A percentile compares a stretch with the other conserved stretches of the same genome.
Conservation (phyloP, 2,888 invertebrate genomes). For the Boloria selene region DNA sequence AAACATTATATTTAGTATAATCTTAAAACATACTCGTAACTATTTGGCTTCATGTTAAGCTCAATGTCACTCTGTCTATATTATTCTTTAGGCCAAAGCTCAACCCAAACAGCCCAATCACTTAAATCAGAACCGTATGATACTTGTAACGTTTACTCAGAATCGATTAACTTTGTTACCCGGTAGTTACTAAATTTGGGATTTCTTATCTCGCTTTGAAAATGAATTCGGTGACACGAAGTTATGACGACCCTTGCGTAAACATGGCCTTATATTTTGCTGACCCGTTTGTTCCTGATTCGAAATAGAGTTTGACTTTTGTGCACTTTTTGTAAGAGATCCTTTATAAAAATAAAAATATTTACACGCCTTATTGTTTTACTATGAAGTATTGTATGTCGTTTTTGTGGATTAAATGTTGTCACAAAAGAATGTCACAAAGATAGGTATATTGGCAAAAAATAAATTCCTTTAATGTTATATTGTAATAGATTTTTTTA, state of each 20-base stretch:
- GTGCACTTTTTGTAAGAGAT: conserved; percentile 1
- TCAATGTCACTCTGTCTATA: too few relatives aligned
- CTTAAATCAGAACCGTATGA: conserved; percentile 61
- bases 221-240: conserved; percentile 54
- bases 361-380: background rate
- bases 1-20: too few relatives aligned
- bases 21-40: too few relatives aligned
- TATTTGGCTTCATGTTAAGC: too few relatives aligned
- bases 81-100: conserved; percentile 36
- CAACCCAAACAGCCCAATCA: conserved; percentile 58
- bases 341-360: background rate
- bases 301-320: conserved; percentile 14
- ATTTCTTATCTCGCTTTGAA: conserved; percentile 55
- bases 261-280: conserved; percentile 41
- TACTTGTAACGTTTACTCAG: conserved; percentile 50
- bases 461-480: background rate
- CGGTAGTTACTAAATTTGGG: conserved; percentile 55
- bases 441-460: too few relatives aligned
- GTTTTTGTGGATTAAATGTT: too few relatives aligned
- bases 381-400: too few relatives aligned
- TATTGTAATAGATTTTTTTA: background rate
- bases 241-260: conserved; percentile 40
- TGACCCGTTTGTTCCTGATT: conserved; percentile 27
- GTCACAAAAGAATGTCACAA: too few relatives aligned
- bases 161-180: conserved; percentile 41